Base-by-base conservation (phyloP, 92 coral and sea anemone genomes). In the Palythoa heliodiscus region DNA sequence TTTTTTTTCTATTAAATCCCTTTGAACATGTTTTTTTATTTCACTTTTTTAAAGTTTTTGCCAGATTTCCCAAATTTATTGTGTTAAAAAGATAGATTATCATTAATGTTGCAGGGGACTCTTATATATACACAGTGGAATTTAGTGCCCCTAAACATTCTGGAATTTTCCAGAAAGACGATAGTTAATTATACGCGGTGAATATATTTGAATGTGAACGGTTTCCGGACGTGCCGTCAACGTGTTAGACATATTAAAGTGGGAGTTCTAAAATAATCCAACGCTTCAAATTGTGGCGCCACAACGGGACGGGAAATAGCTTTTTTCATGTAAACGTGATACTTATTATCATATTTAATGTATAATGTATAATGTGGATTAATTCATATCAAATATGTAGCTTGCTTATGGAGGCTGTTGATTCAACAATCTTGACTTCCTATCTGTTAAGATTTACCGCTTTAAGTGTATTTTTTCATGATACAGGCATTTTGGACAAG, bases 281-380 rank as follows among this genome's bases (percentile, higher is more conserved):
- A 64, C 11, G 11, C 7, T 12, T 69, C 37, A 5, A 25, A 25
- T 12, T 69, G 73, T 29, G 14, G 11, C 17, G 73, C 16, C 35
- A 69, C 73, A 69, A 69, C 43, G 73, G n/a, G 81, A 17, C 38
- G 11, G 39, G 67, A 55, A 75, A 15, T 15, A 25, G 63, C n/a
- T 58, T 3, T 58, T 3, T 55, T 22, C 48, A 76, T 54, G 19
- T 76, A 54, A 76, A 25, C 19, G 10, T 24, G 67, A 76, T 53
- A 53, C 80, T 22, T 75, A 43, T 75, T 52, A 35, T 19, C 68
- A 69, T 69, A 39, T 25, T 69, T 69, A 69, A 69, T 69, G 73
- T 29, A 69, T 69, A 23, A 69, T 69, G 73, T 52, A 55, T 53
- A 23, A 22, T 53, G 4, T 40, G 12, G 37, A 48, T 20, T 22